Evolutionary conservation across 2,797 vertebrate species (phyloP).

Genomic region (Coregonus sp.): DNA sequence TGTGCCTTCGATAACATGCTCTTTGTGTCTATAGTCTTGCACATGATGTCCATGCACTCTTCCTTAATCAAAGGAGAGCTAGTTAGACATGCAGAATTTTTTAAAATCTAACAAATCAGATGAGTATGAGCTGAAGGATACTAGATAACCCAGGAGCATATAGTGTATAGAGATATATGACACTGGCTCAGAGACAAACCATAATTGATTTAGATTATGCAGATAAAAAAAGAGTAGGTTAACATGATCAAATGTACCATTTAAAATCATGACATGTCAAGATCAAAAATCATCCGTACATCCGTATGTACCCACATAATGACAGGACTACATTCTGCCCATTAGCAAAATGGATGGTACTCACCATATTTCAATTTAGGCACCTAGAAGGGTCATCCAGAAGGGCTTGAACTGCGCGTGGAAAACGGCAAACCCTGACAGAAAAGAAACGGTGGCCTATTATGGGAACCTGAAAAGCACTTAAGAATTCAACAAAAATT

Average conservation of each 20-base stretch:
- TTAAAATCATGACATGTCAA: constrained; percentile 3
- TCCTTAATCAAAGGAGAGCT: neutral
- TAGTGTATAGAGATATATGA: neutral
- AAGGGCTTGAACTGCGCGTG: constrained; percentile 46
- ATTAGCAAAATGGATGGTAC: constrained; percentile 60
- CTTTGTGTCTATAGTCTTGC: neutral
- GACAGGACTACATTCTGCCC: constrained; percentile 14
- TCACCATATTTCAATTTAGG: constrained; percentile 64
- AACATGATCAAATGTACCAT: neutral
- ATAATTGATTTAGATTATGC: neutral
- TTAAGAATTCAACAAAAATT: constrained; percentile 35
- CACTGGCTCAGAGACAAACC: neutral
- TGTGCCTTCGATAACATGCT: neutral
- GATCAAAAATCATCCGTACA: constrained; percentile 4
- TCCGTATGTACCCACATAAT: neutral
- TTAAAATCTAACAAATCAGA: neutral
- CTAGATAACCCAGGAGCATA: neutral
- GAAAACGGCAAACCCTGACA: constrained; percentile 47
- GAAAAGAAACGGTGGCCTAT: constrained; percentile 45
- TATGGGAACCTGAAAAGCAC: constrained; percentile 35
- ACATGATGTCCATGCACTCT: neutral
- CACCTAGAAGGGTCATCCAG: constrained; percentile 61
- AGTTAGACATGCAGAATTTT: neutral
- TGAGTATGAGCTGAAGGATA: neutral
- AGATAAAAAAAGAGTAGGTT: constrained; percentile 6